Evolutionary conservation across 2,797 vertebrate genomes (phyloP).

Genomic region (Danio kyathit): DNA sequence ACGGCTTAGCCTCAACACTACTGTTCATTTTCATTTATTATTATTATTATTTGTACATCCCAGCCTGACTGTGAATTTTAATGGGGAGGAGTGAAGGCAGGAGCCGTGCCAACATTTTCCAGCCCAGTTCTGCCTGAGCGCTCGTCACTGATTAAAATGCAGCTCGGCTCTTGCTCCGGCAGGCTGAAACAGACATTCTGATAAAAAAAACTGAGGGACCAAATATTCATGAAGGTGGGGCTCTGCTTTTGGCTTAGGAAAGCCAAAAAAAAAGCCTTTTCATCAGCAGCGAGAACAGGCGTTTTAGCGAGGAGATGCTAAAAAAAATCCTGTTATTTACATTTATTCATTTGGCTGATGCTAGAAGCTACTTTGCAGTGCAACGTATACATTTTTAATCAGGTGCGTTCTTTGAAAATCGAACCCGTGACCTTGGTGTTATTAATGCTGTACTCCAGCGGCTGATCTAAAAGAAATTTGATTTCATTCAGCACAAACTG

Average conservation of each 20-base stretch:
- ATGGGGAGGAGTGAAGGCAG: slow-evolving; percentile 68
- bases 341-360: slow-evolving; percentile 27
- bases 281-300: slow-evolving; percentile 11
- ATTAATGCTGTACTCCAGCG: background rate
- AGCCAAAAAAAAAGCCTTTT: slow-evolving; percentile 29
- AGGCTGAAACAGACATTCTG: slow-evolving; percentile 76
- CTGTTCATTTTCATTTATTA: slow-evolving; percentile 72
- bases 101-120: slow-evolving; percentile 71
- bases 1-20: slow-evolving; percentile 69
- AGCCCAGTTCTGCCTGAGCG: slow-evolving; percentile 80
- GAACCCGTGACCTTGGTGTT: slow-evolving; percentile 3
- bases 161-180: slow-evolving; percentile 61
- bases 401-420: slow-evolving; percentile 26
- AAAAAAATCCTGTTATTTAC: slow-evolving; percentile 28
- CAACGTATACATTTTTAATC: slow-evolving; percentile 45
- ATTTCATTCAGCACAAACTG: too few relatives aligned
- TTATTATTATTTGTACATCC: slow-evolving; percentile 77
- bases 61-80: slow-evolving; percentile 72
- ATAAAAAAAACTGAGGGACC: slow-evolving; percentile 70
- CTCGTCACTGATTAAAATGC: slow-evolving; percentile 81
- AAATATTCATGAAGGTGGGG: slow-evolving; percentile 72
- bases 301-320: slow-evolving; percentile 10
- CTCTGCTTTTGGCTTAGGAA: slow-evolving; percentile 40
- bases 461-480: too few relatives aligned
- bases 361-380: slow-evolving; percentile 24